These are phyloP conservation scores for Drosophila truncata DNA, from an alignment of 1,140 invertebrate species.

Conservation along the genomic window DNA sequence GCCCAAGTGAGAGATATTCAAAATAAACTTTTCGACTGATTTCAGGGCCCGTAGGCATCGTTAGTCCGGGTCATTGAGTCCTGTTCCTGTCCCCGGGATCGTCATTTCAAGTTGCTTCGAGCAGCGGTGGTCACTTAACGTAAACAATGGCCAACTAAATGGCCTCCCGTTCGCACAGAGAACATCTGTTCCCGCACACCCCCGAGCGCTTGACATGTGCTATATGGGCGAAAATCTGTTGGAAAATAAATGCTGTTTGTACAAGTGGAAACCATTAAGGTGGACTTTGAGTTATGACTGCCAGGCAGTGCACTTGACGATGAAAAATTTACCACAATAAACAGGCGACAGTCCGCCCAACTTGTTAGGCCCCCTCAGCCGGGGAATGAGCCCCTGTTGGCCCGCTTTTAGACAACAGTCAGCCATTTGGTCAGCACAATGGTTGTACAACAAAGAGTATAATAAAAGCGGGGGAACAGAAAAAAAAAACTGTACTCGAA, in stretches of 20 bases:
- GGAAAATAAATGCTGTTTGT: slow-evolving; percentile 55
- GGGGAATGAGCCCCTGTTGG: slow-evolving; percentile 10
- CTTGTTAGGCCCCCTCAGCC: slow-evolving; percentile 1
- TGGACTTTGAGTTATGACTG: slow-evolving; percentile 78
- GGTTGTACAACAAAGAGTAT: slow-evolving; percentile 43
- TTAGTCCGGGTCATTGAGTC: slow-evolving; percentile 43
- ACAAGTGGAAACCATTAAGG: slow-evolving; percentile 74
- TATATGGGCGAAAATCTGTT: slow-evolving; percentile 55
- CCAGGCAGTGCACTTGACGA: slow-evolving; percentile 69
- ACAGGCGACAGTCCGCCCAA: slow-evolving; percentile 34
- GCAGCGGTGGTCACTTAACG: slow-evolving; percentile 47
- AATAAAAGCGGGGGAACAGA: slow-evolving; percentile 8
- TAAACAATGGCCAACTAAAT: slow-evolving; percentile 57
- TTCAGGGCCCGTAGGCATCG: slow-evolving; percentile 16
- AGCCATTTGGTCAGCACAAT: slow-evolving; percentile 74
- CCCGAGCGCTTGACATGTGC: not conserved
- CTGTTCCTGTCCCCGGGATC: slow-evolving; percentile 18
- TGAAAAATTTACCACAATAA: slow-evolving; percentile 77
- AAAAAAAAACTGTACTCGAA: slow-evolving; percentile 44
- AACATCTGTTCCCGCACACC: slow-evolving; percentile 32
- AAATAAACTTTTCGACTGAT: slow-evolving; percentile 2
- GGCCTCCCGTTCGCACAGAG: slow-evolving; percentile 29
- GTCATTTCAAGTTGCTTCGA: slow-evolving; percentile 55
- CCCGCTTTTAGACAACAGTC: slow-evolving; percentile 34
- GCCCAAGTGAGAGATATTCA: slow-evolving; percentile 14